Conservation (phyloP, 2,888 invertebrate genomes). For the Hirtodrosophila confusa region DNA sequence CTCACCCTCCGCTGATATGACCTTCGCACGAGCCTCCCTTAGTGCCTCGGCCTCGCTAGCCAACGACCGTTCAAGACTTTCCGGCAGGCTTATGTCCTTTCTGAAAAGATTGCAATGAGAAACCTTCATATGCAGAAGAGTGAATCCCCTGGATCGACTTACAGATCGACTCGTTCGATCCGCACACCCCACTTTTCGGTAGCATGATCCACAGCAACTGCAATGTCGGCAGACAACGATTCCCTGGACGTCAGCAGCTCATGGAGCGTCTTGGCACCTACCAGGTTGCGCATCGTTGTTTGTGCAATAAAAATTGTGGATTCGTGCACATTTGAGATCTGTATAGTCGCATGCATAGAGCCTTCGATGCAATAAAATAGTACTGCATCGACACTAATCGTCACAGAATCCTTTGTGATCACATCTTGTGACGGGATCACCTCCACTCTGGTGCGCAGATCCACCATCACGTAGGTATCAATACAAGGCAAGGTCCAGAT, state of each 20-base stretch:
- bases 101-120: conserved; percentile 29
- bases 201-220: conserved; percentile 91
- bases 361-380: conserved; percentile 91
- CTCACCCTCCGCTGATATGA: conserved; percentile 79
- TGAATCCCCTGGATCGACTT: conserved; percentile 35
- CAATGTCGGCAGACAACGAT: conserved; percentile 93
- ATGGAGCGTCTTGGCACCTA: conserved; percentile 94
- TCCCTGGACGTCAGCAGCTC: conserved; percentile 96
- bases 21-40: conserved; percentile 77
- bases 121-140: too few relatives aligned
- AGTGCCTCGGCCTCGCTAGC: conserved; percentile 79
- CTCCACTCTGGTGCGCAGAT: conserved; percentile 86
- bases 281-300: conserved; percentile 92
- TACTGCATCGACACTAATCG: conserved; percentile 95
- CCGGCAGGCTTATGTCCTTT: conserved; percentile 73
- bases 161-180: conserved; percentile 97
- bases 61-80: conserved; percentile 68
- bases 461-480: conserved; percentile 85
- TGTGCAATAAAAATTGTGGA: conserved; percentile 91
- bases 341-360: conserved; percentile 89
- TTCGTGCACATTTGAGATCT: conserved; percentile 86
- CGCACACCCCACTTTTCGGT: conserved; percentile 96
- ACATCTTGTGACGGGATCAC: conserved; percentile 87
- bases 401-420: conserved; percentile 95
- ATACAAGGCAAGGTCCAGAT: conserved; percentile 87